These are phyloP conservation scores for Hylomyscus alleni DNA, from an alignment of 2,797 vertebrate genomes.

Conservation along the genomic window DNA sequence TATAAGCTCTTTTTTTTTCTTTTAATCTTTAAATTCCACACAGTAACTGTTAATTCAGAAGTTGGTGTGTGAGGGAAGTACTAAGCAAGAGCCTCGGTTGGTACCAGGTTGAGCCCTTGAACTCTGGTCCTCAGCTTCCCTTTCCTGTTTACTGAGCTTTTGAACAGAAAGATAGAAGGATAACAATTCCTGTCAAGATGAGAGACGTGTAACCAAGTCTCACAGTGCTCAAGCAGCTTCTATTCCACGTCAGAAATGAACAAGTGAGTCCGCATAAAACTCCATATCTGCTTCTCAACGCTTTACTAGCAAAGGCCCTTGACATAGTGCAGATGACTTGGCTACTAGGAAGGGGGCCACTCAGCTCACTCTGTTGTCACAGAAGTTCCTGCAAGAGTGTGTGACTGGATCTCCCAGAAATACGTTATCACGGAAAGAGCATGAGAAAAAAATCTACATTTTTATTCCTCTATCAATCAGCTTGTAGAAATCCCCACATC, in stretches of 20 bases:
- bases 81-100: constrained; percentile 42
- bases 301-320: not conserved
- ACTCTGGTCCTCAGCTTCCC: not conserved
- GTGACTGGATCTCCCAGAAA: not conserved
- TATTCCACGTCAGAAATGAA: not conserved
- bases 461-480: not conserved
- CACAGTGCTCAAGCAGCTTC: not conserved
- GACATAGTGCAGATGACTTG: not conserved
- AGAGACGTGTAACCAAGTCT: not conserved
- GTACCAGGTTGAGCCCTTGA: constrained; percentile 21
- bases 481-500: not conserved
- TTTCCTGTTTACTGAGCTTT: constrained; percentile 23
- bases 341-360: not conserved
- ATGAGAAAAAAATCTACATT: not conserved
- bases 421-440: constrained; percentile 3
- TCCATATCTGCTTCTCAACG: constrained; percentile 4
- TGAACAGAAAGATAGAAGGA: constrained; percentile 14
- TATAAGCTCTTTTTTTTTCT: constrained; percentile 60
- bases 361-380: not conserved
- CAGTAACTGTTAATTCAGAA: constrained; percentile 62
- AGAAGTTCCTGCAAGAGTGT: not conserved
- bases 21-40: constrained; percentile 64
- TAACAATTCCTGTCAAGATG: constrained; percentile 8
- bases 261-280: constrained; percentile 7
- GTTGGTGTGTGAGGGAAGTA: constrained; percentile 42